These are phyloP conservation scores for Furnarius figulus DNA, from an alignment of 2,113 vertebrate species.

Conservation along the genomic window DNA sequence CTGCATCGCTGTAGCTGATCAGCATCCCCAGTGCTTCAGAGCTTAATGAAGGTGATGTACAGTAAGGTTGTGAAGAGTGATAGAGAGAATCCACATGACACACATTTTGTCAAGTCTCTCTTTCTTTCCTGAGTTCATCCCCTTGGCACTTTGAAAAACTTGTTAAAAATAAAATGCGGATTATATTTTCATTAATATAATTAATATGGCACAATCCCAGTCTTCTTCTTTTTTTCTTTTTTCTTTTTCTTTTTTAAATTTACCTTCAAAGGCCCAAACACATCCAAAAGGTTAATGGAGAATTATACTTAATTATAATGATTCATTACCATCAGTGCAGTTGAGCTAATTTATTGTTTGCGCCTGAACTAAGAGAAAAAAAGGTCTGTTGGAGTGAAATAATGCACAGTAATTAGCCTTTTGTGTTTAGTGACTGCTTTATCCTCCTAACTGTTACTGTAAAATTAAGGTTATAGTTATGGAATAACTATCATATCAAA, in stretches of 20 bases:
- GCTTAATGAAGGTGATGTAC: conserved; percentile 78
- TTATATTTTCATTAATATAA: conserved; percentile 72
- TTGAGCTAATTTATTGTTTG: conserved; percentile 81
- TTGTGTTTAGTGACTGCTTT: conserved; percentile 72
- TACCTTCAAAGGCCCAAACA: conserved; percentile 68
- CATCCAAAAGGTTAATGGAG: conserved; percentile 78
- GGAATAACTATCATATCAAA: conserved; percentile 47
- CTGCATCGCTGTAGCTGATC: conserved; percentile 54
- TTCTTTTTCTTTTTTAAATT: conserved; percentile 40
- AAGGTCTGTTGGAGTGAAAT: conserved; percentile 71
- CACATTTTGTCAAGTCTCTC: conserved; percentile 26
- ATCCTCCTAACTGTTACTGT: conserved; percentile 66
- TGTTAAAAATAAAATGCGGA: conserved; percentile 59
- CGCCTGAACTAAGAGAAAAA: conserved; percentile 60
- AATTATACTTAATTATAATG: conserved; percentile 82
- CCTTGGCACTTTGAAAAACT: conserved; percentile 48
- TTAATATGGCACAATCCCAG: conserved; percentile 62
- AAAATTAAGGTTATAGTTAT: conserved; percentile 55
- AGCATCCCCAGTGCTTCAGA: conserved; percentile 63
- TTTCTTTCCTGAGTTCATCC: neutral
- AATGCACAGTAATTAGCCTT: conserved; percentile 73
- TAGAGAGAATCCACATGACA: conserved; percentile 58
- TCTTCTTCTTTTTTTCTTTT: neutral
- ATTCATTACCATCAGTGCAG: conserved; percentile 76
- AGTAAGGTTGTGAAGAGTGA: conserved; percentile 67